phyloP scores from a whole-genome alignment of 2,113 vertebrate genomes.

The Chaetura pelagica region DNA sequence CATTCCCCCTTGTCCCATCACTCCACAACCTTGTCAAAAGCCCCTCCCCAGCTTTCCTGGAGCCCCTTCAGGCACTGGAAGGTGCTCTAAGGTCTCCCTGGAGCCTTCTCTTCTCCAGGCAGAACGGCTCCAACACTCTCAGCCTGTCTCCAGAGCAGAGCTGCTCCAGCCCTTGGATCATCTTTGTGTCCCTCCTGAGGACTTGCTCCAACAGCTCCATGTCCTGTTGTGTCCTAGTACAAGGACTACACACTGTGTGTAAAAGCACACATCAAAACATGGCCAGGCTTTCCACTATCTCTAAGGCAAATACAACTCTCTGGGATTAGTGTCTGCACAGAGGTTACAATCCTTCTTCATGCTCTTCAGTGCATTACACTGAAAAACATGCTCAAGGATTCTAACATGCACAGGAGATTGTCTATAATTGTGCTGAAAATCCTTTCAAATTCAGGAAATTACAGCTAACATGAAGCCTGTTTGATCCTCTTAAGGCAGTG shows the following conservation, averaged over 20 bases:
- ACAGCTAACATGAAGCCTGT: not conserved
- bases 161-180: too few species aligned
- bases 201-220: too few species aligned
- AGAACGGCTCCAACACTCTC: too few species aligned
- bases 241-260: too few species aligned
- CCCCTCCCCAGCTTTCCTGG: too few species aligned
- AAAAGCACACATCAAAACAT: not conserved
- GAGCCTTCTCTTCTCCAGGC: too few species aligned
- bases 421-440: slow-evolving; percentile 22
- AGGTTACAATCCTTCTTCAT: not conserved
- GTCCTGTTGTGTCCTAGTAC: not conserved
- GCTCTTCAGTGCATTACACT: not conserved
- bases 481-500: slow-evolving; percentile 57
- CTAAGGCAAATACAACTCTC: not conserved
- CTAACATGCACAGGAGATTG: not conserved
- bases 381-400: not conserved
- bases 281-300: not conserved
- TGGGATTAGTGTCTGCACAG: not conserved
- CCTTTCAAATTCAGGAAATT: slow-evolving; percentile 37
- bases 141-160: too few species aligned
- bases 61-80: too few species aligned
- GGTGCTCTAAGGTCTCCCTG: too few species aligned
- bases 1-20: too few species aligned
- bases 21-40: too few species aligned
- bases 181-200: too few species aligned